Percentiles rank a stretch among this genome's conserved stretches.
These are phyloP conservation scores for Hypanus sabinus DNA, from an alignment of 2,113 vertebrate genomes.

Conservation along the genomic window DNA sequence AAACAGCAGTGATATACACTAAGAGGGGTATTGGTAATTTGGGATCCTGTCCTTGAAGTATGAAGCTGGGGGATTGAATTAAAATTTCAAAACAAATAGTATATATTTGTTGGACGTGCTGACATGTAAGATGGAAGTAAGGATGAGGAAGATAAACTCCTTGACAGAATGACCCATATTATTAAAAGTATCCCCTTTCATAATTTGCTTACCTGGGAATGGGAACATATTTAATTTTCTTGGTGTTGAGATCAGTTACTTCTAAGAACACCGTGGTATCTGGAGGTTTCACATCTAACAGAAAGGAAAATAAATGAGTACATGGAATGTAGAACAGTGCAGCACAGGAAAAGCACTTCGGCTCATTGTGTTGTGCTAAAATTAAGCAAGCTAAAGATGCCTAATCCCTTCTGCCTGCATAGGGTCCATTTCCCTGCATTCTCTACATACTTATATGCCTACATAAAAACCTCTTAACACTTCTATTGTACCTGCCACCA, in stretches of 20 bases:
- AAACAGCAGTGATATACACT: not conserved
- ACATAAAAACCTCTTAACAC: too few relatives aligned
- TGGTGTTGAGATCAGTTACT: constrained; percentile 84
- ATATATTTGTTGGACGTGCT: not conserved
- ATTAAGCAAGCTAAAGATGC: too few relatives aligned
- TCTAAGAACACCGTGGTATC: constrained; percentile 80
- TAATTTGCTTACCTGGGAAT: constrained; percentile 72
- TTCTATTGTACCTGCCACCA: too few relatives aligned
- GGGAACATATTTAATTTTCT: constrained; percentile 88
- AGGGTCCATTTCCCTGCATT: too few relatives aligned
- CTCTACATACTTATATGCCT: too few relatives aligned
- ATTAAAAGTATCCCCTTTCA: not conserved
- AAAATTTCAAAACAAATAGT: not conserved
- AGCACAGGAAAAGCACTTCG: too few relatives aligned
- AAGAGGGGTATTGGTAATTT: not conserved
- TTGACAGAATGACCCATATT: not conserved
- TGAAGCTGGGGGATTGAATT: not conserved
- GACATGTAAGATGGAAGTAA: not conserved
- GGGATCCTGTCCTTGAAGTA: not conserved
- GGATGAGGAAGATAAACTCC: not conserved
- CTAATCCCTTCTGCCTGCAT: too few relatives aligned
- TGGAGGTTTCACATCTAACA: constrained; percentile 75
- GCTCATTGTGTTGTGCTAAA: too few relatives aligned
- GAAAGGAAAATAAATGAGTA: constrained; percentile 42
- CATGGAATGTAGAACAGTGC: not conserved